phyloP scores from a whole-genome alignment of 2,797 vertebrate genomes.

The Onychomys torridus region DNA sequence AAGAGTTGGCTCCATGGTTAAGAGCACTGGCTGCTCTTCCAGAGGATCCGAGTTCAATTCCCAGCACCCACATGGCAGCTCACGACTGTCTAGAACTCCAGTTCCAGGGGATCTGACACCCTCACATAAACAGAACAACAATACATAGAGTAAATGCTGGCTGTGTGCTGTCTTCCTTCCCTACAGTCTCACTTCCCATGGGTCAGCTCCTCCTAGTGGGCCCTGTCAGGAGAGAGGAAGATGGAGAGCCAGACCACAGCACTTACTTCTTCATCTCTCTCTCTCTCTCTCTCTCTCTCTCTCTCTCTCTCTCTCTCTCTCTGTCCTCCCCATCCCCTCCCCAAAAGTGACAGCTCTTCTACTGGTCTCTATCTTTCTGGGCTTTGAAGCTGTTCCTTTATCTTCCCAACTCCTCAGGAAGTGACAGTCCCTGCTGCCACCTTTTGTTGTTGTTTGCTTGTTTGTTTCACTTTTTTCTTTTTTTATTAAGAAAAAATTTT shows the following conservation, averaged over 20 bases:
- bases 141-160: not conserved
- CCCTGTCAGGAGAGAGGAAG: too few species aligned
- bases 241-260: not conserved
- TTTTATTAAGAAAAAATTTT: too few species aligned
- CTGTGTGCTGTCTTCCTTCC: not conserved
- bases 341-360: not conserved
- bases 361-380: not conserved
- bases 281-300: too few species aligned
- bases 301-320: too few species aligned
- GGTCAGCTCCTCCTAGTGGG: not conserved
- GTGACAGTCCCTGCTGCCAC: not conserved
- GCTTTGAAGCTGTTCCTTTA: not conserved
- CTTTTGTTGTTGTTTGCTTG: not conserved
- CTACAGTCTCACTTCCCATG: not conserved
- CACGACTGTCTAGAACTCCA: not conserved
- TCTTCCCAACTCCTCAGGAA: not conserved
- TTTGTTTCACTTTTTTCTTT: not conserved
- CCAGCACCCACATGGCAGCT: too few species aligned
- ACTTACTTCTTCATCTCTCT: not conserved
- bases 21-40: not conserved
- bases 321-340: too few species aligned
- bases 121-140: not conserved
- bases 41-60: not conserved
- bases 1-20: not conserved
- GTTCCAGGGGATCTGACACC: not conserved